Evolutionary conservation across 1,140 invertebrate species (phyloP), one percentile per base, ranked within the genome.

Genomic region (Eupeodes corollae): DNA sequence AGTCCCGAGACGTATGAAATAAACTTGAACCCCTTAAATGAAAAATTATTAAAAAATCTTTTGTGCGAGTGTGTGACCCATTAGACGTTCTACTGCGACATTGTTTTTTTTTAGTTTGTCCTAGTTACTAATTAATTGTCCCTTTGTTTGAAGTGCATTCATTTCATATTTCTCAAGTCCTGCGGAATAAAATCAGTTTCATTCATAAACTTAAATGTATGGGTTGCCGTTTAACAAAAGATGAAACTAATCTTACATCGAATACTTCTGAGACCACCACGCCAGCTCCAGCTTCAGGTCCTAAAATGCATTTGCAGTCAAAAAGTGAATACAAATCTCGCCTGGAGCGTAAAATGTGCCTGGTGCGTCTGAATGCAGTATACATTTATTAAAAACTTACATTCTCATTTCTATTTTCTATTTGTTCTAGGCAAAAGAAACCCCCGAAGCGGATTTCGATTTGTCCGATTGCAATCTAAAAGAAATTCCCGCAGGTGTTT

Each of bases 371-470:
- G 5, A 44, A 41, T 13, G 16, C 35, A 14, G 5, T 35, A 35
- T 45, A 26, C 6, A 35, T 33, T 19, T 5, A n/a, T n/a, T n/a
- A n/a, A n/a, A n/a, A n/a, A n/a, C n/a, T n/a, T n/a, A n/a, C n/a
- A n/a, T n/a, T n/a, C 15, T 34, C 13, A 35, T 45, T 37, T 14
- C 15, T 34, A 3, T 37, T 37, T 3, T 35, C 56, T 84, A 84
- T 66, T 63, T 84, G 35, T 84, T 83, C 58, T 60, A 84, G 73
- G 84, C 84, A 16, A 75, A 80, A 59, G 83, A 86, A 68, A 80
- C 77, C 55, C 84, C 84, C 14, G 84, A 85, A 59, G 77, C 80
- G 47, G 69, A 79, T 41, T 88, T 84, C 62, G 84, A 88, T 68
- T 63, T 88, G 49, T 80, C 82, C 3, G 79, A 82, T 49, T 87